Percentiles rank a stretch among this genome's conserved stretches.
Conservation (phyloP, 2,797 vertebrate genomes). For the Danio kyathit region DNA sequence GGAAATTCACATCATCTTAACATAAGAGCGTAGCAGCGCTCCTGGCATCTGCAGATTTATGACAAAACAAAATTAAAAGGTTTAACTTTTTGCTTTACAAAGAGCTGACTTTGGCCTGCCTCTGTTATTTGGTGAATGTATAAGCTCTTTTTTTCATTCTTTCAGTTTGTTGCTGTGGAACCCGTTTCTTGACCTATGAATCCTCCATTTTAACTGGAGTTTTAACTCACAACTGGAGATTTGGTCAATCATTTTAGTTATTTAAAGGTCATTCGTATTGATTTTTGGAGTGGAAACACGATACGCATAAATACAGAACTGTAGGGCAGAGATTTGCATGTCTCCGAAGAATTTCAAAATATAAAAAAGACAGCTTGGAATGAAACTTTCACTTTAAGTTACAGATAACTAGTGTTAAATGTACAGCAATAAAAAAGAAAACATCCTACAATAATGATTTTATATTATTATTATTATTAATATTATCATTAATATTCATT, state of each 20-base stretch:
- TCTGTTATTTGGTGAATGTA: conserved; percentile 23
- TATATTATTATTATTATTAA: too few relatives aligned
- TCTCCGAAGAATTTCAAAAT: neutral
- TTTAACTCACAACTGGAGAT: conserved; percentile 35
- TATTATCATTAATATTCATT: too few relatives aligned
- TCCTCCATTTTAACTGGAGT: conserved; percentile 21
- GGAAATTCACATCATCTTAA: conserved; percentile 36
- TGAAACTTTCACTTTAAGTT: neutral
- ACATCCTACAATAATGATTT: too few relatives aligned
- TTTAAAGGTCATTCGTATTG: conserved; percentile 44
- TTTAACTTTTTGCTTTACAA: conserved; percentile 32
- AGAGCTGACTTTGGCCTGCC: conserved; percentile 44
- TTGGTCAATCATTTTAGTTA: conserved; percentile 27
- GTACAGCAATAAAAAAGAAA: too few relatives aligned
- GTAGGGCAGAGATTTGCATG: conserved; percentile 27
- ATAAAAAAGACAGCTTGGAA: neutral
- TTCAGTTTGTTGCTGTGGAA: neutral
- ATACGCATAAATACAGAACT: conserved; percentile 28
- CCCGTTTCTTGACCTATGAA: conserved; percentile 28
- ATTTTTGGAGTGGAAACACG: conserved; percentile 29
- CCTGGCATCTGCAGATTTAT: conserved; percentile 19
- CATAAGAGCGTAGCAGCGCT: conserved; percentile 6
- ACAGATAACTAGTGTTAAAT: too few relatives aligned
- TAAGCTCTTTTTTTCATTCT: neutral
- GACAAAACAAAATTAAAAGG: conserved; percentile 45